Percentiles rank a stretch among this genome's conserved stretches.
These are phyloP conservation scores for Nibea albiflora DNA, from an alignment of 2,113 vertebrate species.

Conservation along the genomic window DNA sequence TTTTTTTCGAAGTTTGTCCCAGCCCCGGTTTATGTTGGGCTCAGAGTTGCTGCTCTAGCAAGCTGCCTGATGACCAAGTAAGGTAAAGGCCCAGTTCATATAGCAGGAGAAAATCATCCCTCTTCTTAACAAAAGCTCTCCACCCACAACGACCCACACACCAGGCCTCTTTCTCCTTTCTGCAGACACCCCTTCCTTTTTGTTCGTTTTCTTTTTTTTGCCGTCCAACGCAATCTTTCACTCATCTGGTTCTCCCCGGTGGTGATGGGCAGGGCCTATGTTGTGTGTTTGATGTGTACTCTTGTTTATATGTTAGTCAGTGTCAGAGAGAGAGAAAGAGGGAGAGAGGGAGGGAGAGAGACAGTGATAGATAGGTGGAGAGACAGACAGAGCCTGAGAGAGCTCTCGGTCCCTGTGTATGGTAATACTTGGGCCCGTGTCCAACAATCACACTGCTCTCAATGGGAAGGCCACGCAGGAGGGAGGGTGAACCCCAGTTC, in stretches of 20 bases:
- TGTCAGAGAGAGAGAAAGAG: conserved; percentile 2
- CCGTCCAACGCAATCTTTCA: conserved; percentile 49
- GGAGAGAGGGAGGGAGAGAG: not conserved
- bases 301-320: conserved; percentile 47
- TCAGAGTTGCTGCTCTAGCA: conserved; percentile 66
- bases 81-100: conserved; percentile 77
- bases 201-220: conserved; percentile 24
- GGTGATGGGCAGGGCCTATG: conserved; percentile 62
- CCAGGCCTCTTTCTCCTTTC: conserved; percentile 46
- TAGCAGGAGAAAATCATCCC: conserved; percentile 70
- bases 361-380: conserved; percentile 20
- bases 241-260: conserved; percentile 59
- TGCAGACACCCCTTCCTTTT: conserved; percentile 63
- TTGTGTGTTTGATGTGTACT: conserved; percentile 32
- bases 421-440: conserved; percentile 57
- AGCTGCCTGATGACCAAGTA: conserved; percentile 81
- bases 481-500: conserved; percentile 76
- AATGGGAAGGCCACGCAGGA: conserved; percentile 63
- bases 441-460: conserved; percentile 74
- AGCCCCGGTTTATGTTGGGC: conserved; percentile 64
- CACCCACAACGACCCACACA: conserved; percentile 68
- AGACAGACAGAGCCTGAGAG: conserved; percentile 35
- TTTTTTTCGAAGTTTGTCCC: conserved; percentile 50
- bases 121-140: conserved; percentile 77
- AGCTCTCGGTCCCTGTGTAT: conserved; percentile 25